phyloP scores from a whole-genome alignment of 1,140 invertebrate species.

The Sogatella furcifera region DNA sequence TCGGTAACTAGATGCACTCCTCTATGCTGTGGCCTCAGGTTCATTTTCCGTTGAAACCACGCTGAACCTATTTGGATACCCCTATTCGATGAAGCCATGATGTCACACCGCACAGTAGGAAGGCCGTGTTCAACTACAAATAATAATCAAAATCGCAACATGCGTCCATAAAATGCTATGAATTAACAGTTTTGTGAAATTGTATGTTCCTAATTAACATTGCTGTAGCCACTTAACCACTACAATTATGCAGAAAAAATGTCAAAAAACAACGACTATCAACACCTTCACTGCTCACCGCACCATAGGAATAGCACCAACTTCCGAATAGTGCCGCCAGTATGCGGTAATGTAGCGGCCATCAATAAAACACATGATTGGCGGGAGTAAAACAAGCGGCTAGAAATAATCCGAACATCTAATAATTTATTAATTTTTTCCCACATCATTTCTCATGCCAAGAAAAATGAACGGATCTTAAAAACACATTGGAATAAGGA shows the following conservation, averaged over 20 bases:
- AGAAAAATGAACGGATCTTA: background rate
- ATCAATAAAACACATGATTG: constrained; percentile 19
- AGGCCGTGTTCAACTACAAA: constrained; percentile 1
- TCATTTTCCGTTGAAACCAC: constrained; percentile 95
- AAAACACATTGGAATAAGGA: background rate
- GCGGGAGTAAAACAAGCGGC: constrained; percentile 9
- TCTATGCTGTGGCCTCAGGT: constrained; percentile 84
- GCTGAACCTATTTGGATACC: constrained; percentile 86
- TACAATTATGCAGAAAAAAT: constrained; percentile 4
- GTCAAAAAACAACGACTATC: constrained; percentile 2
- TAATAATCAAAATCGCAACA: constrained; percentile 2
- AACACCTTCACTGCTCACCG: constrained; percentile 9
- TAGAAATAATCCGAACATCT: background rate
- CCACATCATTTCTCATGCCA: background rate
- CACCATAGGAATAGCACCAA: constrained; percentile 14
- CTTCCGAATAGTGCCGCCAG: constrained; percentile 9
- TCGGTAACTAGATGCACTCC: constrained; percentile 92
- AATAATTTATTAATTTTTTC: background rate
- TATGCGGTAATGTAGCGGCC: constrained; percentile 8
- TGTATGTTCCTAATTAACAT: constrained; percentile 13
- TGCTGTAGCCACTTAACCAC: background rate
- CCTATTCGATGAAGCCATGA: constrained; percentile 75
- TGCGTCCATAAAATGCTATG: constrained; percentile 23
- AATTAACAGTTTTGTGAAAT: constrained; percentile 10
- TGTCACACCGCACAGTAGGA: constrained; percentile 24